Percentiles rank a stretch among this genome's conserved stretches.
Evolutionary conservation across 2,888 invertebrate species (phyloP).

Genomic region (Hipparchia semele): DNA sequence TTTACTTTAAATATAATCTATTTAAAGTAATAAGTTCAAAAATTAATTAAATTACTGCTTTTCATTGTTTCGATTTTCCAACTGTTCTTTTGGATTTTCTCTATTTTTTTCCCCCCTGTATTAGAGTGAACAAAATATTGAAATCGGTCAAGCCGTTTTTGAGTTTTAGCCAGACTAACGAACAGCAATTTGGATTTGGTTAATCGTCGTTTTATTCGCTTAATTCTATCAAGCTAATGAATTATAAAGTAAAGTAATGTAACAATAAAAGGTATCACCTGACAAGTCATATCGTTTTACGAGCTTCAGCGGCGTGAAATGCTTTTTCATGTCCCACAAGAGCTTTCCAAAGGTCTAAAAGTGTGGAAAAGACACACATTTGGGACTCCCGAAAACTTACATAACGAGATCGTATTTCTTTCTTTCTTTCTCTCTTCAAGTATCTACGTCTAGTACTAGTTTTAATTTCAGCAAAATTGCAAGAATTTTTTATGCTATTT

Average conservation of each 20-base stretch:
- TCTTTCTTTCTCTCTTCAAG: background rate
- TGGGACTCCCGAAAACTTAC: background rate
- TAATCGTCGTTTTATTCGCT: background rate
- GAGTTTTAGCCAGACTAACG: too few relatives aligned
- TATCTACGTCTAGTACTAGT: too few relatives aligned
- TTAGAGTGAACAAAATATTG: too few relatives aligned
- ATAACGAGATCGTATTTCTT: background rate
- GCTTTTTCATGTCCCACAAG: conserved; percentile 19
- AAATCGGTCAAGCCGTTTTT: too few relatives aligned
- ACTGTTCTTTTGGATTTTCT: too few relatives aligned
- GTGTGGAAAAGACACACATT: background rate
- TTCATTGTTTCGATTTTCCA: too few relatives aligned
- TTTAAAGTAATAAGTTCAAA: too few relatives aligned
- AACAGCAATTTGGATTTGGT: too few relatives aligned
- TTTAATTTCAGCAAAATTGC: background rate
- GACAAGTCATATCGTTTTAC: conserved; percentile 23
- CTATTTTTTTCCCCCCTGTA: too few relatives aligned
- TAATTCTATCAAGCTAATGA: conserved; percentile 7
- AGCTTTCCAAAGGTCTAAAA: conserved; percentile 9
- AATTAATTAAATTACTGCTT: too few relatives aligned
- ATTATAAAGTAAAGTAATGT: conserved; percentile 19
- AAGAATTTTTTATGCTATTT: background rate
- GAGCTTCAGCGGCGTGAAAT: conserved; percentile 11
- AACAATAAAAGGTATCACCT: conserved; percentile 18
- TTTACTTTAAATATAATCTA: too few relatives aligned